Conservation (phyloP, 2,888 invertebrate species). For the Folsomia candida region DNA sequence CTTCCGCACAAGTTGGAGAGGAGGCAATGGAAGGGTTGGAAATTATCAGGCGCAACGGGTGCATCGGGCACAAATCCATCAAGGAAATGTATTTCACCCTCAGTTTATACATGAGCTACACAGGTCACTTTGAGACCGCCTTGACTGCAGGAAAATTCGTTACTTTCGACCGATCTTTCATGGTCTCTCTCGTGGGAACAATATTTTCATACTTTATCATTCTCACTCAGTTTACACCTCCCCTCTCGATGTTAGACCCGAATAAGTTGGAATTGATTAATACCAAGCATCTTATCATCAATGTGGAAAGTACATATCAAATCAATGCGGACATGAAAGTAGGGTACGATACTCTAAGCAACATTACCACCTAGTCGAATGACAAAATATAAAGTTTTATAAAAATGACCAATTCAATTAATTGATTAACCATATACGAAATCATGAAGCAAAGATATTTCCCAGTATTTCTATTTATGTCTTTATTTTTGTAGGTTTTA, state of each 20-base stretch:
- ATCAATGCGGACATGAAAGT: not conserved
- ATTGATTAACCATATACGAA: too few relatives aligned
- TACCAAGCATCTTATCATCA: slow-evolving; percentile 11
- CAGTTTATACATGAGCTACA: slow-evolving; percentile 43
- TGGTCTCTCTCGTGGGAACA: slow-evolving; percentile 35
- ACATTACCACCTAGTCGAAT: not conserved
- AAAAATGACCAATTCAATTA: too few relatives aligned
- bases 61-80: slow-evolving; percentile 36
- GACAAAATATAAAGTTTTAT: too few relatives aligned
- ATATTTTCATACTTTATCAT: slow-evolving; percentile 47
- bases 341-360: not conserved
- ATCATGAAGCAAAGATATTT: too few relatives aligned
- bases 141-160: slow-evolving; percentile 37
- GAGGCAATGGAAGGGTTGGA: slow-evolving; percentile 36
- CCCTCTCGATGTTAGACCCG: slow-evolving; percentile 24
- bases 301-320: slow-evolving; percentile 27
- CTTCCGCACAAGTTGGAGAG: slow-evolving; percentile 32
- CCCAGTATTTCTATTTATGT: too few relatives aligned
- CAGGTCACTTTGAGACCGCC: slow-evolving; percentile 36
- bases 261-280: slow-evolving; percentile 10
- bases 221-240: slow-evolving; percentile 44
- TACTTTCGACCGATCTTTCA: slow-evolving; percentile 31
- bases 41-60: slow-evolving; percentile 43
- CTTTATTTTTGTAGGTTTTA: too few relatives aligned
- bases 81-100: slow-evolving; percentile 42